These are phyloP conservation scores for Tenthredo notha DNA, from an alignment of 2,888 invertebrate species.

Conservation along the genomic window DNA sequence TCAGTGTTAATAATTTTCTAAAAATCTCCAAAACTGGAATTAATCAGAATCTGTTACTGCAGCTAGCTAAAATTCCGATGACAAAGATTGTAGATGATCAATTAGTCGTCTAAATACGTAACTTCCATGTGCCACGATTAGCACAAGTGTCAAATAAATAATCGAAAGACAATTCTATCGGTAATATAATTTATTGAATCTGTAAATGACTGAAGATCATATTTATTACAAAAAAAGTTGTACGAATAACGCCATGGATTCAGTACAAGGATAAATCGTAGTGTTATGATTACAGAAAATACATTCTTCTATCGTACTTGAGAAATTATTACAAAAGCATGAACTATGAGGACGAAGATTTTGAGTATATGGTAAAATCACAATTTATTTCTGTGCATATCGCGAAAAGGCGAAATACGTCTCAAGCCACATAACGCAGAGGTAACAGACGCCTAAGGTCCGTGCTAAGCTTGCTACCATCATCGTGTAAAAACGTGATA, in stretches of 20 bases:
- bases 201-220: neutral
- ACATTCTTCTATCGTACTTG: neutral
- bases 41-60: neutral
- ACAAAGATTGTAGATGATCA: neutral
- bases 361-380: neutral
- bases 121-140: neutral
- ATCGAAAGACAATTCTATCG: neutral
- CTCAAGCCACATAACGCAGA: constrained; percentile 74
- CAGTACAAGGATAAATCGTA: neutral
- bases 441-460: constrained; percentile 83
- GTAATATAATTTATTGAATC: constrained; percentile 22
- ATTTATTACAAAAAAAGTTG: neutral
- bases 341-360: neutral
- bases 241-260: neutral
- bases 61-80: neutral
- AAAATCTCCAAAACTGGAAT: neutral
- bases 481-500: constrained; percentile 81
- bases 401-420: neutral
- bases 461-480: constrained; percentile 81
- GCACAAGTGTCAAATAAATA: neutral
- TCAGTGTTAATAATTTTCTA: neutral
- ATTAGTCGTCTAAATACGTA: neutral
- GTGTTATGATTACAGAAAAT: neutral
- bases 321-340: neutral
- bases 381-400: neutral